Evolutionary conservation across 2,797 vertebrate species (phyloP).

Genomic region (Microhierax caerulescens): DNA sequence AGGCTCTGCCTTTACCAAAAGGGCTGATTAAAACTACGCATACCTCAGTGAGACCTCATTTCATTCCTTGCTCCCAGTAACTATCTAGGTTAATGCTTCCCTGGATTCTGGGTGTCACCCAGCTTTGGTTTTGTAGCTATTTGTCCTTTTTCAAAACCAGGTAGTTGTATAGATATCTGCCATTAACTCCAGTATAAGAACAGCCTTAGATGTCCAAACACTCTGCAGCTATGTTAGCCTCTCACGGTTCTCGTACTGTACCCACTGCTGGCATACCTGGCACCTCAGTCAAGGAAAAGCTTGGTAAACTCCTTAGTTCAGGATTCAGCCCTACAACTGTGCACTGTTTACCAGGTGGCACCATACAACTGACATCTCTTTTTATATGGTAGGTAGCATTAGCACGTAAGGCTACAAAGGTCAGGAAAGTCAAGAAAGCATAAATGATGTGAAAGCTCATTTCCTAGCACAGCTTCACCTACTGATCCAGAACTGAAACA

Average conservation of each 20-base stretch:
- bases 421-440: background rate
- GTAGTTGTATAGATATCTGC: background rate
- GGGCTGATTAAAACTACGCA: background rate
- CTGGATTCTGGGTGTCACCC: background rate
- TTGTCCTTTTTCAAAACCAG: background rate
- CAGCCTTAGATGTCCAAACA: background rate
- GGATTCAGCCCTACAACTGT: background rate
- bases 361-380: background rate
- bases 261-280: background rate
- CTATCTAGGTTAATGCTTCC: background rate
- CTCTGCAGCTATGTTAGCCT: background rate
- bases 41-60: background rate
- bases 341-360: background rate
- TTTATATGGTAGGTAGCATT: background rate
- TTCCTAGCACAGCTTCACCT: background rate
- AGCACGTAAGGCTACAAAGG: background rate
- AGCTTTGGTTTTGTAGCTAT: background rate
- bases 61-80: background rate
- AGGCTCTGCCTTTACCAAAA: slow-evolving; percentile 17
- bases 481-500: background rate
- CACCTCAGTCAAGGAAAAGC: background rate
- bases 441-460: background rate
- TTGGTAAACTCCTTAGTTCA: background rate
- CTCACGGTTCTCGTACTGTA: rapidly evolving
- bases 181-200: background rate